Base-by-base conservation (phyloP, 2,888 invertebrate species). In the Drosophila tanythrix region DNA sequence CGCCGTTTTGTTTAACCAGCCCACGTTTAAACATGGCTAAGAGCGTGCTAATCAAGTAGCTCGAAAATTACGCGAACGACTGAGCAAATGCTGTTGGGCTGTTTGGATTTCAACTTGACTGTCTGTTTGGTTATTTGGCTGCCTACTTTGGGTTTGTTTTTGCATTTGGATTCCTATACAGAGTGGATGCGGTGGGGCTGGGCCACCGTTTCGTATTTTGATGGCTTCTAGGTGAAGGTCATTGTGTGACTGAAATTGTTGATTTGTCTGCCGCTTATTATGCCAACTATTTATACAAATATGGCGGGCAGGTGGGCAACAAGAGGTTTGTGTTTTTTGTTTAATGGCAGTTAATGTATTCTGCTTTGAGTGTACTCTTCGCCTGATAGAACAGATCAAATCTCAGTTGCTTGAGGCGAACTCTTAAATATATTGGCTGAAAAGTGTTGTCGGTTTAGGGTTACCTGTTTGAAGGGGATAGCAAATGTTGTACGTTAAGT, bases 221-320 rank as follows among this genome's bases (percentile, higher is more conserved):
- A 84, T 85, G 84, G 86, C 88, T 85, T 88, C 89, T 86, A 86
- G 85, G 85, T 86, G 85, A 86, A 86, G 85, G 85, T 88, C 89
- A 88, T 70, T 76, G 66, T 86, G 86, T 86, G 89, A 79, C 89
- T 88, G 76, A 84, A 84, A 88, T 46, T 84, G 76, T 76, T 88
- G 88, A 84, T 76, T 85, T 82, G 68, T 73, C 70, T 62, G 76
- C 56, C 38, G 43, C 67, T 62, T 73, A 63, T 74, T 71, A 61
- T 52, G 71, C 61, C 56, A 71, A 71, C 66, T 58, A 66, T 59
- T 63, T 53, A 35, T 46, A 55, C 74, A 69, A 21, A 68, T 33
- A 56, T 38, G 63, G 56, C 33, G 38, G 48, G 40, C 70, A 62
- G 55, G 70, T 71, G 71, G 71, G 56, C 63, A 61, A 62, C 35